Evolutionary conservation across 2,888 invertebrate species (phyloP).

Genomic region (Ernsta delagoae): DNA sequence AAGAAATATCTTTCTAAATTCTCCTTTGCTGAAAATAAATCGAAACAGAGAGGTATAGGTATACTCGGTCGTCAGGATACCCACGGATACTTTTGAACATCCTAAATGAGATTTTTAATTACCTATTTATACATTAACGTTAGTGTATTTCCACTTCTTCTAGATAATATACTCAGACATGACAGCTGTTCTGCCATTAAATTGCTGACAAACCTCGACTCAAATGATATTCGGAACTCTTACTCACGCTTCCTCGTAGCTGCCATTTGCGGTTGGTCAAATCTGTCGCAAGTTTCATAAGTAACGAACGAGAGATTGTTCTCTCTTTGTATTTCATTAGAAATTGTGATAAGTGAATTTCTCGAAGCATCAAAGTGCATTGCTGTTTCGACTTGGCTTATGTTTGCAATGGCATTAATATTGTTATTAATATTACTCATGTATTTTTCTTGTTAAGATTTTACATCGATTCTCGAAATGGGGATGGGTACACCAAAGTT

Average conservation of each 20-base stretch:
- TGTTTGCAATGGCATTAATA: not conserved
- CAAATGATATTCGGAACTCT: not conserved
- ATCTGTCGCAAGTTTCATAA: not conserved
- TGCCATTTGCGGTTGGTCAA: slow-evolving; percentile 10
- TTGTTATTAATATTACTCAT: not conserved
- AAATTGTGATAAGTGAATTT: slow-evolving; percentile 14
- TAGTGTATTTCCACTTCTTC: no score
- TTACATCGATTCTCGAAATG: not conserved
- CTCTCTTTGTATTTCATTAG: slow-evolving; percentile 8
- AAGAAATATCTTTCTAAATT: no score
- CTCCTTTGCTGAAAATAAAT: no score
- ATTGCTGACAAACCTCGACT: not conserved
- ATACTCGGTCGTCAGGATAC: no score
- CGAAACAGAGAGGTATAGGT: no score
- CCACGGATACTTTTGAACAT: no score
- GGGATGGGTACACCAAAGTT: not conserved
- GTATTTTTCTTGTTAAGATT: not conserved
- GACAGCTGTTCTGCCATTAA: not conserved
- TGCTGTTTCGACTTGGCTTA: not conserved
- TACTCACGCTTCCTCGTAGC: slow-evolving; percentile 11
- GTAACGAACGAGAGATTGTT: not conserved
- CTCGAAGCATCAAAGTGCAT: not conserved
- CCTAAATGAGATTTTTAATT: no score
- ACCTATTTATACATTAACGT: no score
- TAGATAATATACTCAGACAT: not conserved